A percentile compares a stretch with the other conserved stretches of the same genome.
These are phyloP conservation scores for Idaea aversata DNA, from an alignment of 2,888 invertebrate species.

Conservation along the genomic window DNA sequence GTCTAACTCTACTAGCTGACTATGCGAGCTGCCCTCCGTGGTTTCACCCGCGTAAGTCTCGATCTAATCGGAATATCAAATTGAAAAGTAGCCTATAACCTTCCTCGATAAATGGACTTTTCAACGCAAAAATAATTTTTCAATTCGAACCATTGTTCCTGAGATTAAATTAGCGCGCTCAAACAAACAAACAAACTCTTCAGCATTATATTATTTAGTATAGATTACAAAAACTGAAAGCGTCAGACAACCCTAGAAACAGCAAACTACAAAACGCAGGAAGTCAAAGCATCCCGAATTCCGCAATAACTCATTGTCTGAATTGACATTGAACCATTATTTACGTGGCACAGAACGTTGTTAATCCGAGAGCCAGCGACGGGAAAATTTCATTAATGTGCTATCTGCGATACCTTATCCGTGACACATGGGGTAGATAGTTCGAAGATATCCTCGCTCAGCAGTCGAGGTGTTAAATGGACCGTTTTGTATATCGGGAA, in stretches of 20 bases:
- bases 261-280: conserved; percentile 1
- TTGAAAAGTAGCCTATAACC: too few species aligned
- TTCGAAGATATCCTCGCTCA: not conserved
- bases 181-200: too few species aligned
- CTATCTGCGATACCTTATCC: conserved; percentile 3
- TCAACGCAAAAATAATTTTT: too few species aligned
- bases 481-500: not conserved
- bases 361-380: conserved; percentile 31
- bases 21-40: too few species aligned
- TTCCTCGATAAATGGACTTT: too few species aligned
- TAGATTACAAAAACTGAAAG: too few species aligned
- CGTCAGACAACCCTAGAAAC: not conserved
- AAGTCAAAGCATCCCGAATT: conserved; percentile 15
- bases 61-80: too few species aligned
- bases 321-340: conserved; percentile 39
- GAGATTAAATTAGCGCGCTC: too few species aligned
- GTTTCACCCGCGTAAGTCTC: too few species aligned
- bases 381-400: conserved; percentile 29
- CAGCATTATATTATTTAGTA: too few species aligned
- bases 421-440: not conserved
- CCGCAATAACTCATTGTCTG: conserved; percentile 19
- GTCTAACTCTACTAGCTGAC: too few species aligned
- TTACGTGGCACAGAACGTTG: conserved; percentile 40
- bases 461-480: not conserved
- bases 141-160: too few species aligned